Evolutionary conservation across 2,797 vertebrate genomes (phyloP), one percentile per base, ranked within the genome.

Genomic region (Cossypha niveicapilla): DNA sequence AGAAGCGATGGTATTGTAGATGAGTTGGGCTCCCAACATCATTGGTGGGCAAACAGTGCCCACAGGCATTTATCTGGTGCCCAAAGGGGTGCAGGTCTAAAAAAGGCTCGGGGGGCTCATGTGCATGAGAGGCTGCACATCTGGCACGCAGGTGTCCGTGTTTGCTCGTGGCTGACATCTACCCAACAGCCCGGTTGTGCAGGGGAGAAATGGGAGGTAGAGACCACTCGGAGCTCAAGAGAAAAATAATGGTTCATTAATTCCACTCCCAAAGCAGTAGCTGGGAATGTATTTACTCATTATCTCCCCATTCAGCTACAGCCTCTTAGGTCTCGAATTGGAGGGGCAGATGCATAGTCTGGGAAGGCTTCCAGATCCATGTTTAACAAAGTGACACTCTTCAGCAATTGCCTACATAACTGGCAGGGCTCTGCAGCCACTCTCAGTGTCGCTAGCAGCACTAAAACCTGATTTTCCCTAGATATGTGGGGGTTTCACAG

Each of bases 231-330:
- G 27, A 87, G 88, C 88, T 93, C 81, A 47, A 77, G 86, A 87
- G 88, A 22, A 57, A 51, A 74, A 87, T 62, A 91, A 92, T 94
- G 56, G 56, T 37, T 86, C 90, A 80, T 95, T 90, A 95, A 94
- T 95, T 95, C 81, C 30, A 30, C 70, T 96, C 88, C 86, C 78
- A 80, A 71, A 86, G 75, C 78, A 87, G 75, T 82, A 3, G 1
- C 84, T 65, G 77, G 72, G 81, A 94, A 92, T 70, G 68, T 93
- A 93, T 93, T 94, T 94, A 83, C 84, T 95, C 92, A 94, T 96
- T 94, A 96, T 89, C 86, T 91, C 61, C 72, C 61, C 93, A 93
- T 96, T 96, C 95, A 95, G 93, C 78, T 79, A 56, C 86, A 94
- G 88, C 57, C 92, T 95, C 94, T 96, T 74, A 93, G 90, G 81